A percentile compares a stretch with the other conserved stretches of the same genome.
Conservation (phyloP, 2,113 vertebrate genomes). For the Callospermophilus lateralis region DNA sequence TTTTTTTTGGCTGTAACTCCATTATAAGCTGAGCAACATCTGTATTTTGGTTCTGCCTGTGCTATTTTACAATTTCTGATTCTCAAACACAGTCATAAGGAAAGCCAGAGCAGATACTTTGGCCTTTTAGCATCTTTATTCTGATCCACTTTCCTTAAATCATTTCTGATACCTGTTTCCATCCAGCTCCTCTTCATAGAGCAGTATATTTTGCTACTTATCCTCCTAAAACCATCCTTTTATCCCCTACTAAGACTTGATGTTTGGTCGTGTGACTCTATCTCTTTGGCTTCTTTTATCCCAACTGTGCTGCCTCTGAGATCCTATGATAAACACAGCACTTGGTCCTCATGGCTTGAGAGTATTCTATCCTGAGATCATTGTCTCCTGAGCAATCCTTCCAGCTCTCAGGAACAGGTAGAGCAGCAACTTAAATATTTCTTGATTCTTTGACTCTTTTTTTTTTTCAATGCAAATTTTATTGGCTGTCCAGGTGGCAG, state of each 20-base stretch:
- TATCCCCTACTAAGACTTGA: background rate
- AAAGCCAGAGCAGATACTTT: background rate
- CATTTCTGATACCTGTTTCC: background rate
- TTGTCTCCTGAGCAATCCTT: background rate
- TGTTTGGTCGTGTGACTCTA: background rate
- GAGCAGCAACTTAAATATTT: background rate
- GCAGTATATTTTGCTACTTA: background rate
- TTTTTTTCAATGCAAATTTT: background rate
- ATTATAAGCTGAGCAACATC: background rate
- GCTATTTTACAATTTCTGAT: background rate
- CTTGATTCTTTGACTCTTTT: background rate
- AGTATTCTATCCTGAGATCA: background rate
- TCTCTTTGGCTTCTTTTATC: background rate
- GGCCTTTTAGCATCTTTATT: background rate
- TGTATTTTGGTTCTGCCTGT: background rate
- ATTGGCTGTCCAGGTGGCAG: too few species aligned
- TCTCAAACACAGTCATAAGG: background rate
- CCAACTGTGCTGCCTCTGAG: background rate
- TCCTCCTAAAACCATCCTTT: background rate
- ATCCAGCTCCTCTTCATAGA: background rate
- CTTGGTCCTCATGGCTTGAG: background rate
- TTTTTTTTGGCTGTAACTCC: background rate
- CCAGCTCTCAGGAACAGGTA: background rate
- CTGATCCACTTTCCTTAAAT: background rate
- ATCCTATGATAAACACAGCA: background rate